These are phyloP conservation scores for Brachionichthys hirsutus DNA, from an alignment of 2,113 vertebrate species.

Conservation along the genomic window DNA sequence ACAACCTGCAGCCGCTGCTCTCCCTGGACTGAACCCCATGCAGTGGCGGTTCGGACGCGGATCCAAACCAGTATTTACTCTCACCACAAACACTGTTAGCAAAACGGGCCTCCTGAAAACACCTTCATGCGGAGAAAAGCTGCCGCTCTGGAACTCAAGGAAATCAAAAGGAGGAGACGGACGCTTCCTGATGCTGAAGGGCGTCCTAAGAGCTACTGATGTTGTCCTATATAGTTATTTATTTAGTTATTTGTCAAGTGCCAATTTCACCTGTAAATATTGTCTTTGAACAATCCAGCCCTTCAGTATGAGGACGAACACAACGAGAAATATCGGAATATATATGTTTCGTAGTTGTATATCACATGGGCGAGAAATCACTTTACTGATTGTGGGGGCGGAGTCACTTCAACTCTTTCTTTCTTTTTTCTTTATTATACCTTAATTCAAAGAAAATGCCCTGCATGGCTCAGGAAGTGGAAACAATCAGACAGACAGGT, in stretches of 20 bases:
- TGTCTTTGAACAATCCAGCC: slow-evolving; percentile 57
- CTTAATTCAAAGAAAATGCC: slow-evolving; percentile 34
- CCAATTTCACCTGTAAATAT: slow-evolving; percentile 77
- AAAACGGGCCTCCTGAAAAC: slow-evolving; percentile 5
- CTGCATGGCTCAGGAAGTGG: slow-evolving; percentile 54
- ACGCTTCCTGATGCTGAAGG: slow-evolving; percentile 4
- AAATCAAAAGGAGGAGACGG: background rate
- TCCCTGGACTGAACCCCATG: slow-evolving; percentile 86
- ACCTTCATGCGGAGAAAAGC: slow-evolving; percentile 11
- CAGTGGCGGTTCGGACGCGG: background rate
- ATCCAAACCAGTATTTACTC: slow-evolving; percentile 11
- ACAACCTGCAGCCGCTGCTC: slow-evolving; percentile 98
- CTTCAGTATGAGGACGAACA: slow-evolving; percentile 56
- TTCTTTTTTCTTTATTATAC: slow-evolving; percentile 23
- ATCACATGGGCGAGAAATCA: background rate
- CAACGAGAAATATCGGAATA: background rate
- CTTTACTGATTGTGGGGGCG: slow-evolving; percentile 16
- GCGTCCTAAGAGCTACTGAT: slow-evolving; percentile 28
- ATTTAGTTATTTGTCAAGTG: slow-evolving; percentile 86
- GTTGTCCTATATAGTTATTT: slow-evolving; percentile 68
- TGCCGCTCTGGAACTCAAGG: slow-evolving; percentile 9
- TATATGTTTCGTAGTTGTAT: too few relatives aligned
- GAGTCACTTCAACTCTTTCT: slow-evolving; percentile 10
- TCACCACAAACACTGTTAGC: slow-evolving; percentile 23
- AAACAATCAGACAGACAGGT: slow-evolving; percentile 4